Evolutionary conservation across 2,888 invertebrate genomes (phyloP).

Genomic region (Dilophus febrilis): DNA sequence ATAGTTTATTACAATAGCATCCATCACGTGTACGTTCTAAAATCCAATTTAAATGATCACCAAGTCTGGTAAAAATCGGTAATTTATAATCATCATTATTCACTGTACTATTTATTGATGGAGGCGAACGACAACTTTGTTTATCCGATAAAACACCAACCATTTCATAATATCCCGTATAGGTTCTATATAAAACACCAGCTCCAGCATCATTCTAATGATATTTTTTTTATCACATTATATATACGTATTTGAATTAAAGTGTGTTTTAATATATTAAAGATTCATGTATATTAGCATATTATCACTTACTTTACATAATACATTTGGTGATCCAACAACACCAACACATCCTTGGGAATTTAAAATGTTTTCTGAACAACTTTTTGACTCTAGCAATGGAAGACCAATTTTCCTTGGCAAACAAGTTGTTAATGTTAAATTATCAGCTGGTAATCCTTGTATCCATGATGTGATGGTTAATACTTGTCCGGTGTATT

Average conservation of each 20-base stretch:
- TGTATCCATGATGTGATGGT: constrained; percentile 4
- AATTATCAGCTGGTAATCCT: neutral
- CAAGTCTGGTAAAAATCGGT: constrained; percentile 34
- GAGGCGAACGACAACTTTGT: constrained; percentile 27
- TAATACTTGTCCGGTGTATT: constrained; percentile 5
- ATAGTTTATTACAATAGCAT: constrained; percentile 31
- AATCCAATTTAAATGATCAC: constrained; percentile 39
- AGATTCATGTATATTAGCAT: constrained; percentile 12
- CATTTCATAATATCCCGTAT: constrained; percentile 33
- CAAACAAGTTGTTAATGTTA: neutral
- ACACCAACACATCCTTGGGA: constrained; percentile 36
- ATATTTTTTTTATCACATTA: constrained; percentile 1
- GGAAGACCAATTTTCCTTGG: constrained; percentile 4
- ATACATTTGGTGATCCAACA: constrained; percentile 30
- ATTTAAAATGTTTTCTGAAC: neutral
- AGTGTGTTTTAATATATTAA: too few relatives aligned
- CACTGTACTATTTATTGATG: neutral
- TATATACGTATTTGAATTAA: too few relatives aligned
- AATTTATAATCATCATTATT: constrained; percentile 15
- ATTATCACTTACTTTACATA: constrained; percentile 40
- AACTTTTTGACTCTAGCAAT: neutral
- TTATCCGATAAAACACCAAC: constrained; percentile 35
- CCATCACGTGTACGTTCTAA: constrained; percentile 36
- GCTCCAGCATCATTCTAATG: constrained; percentile 37
- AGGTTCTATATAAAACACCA: constrained; percentile 34